Percentiles rank a stretch among this genome's conserved stretches.
Evolutionary conservation across 2,888 invertebrate genomes (phyloP).

Genomic region (Lepeophtheirus nordmannii): DNA sequence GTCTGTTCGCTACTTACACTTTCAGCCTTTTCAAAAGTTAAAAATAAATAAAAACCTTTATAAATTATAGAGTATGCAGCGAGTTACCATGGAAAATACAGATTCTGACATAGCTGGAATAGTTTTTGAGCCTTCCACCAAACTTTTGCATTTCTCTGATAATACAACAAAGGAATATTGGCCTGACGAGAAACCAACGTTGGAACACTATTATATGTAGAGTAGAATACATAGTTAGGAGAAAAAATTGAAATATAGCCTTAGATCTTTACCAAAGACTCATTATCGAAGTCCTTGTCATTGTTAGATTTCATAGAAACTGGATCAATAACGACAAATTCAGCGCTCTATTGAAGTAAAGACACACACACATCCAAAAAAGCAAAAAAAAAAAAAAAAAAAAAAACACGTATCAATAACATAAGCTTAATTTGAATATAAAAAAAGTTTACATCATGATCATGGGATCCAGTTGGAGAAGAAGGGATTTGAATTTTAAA

Average conservation of each 20-base stretch:
- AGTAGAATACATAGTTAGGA: too few species aligned
- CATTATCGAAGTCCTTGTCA: too few species aligned
- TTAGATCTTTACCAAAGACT: too few species aligned
- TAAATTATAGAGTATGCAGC: background rate
- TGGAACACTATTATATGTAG: too few species aligned
- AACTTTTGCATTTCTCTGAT: background rate
- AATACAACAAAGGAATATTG: background rate
- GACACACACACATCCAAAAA: too few species aligned
- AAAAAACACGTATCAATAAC: too few species aligned
- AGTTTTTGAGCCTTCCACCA: background rate
- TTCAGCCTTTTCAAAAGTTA: background rate
- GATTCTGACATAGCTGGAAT: background rate
- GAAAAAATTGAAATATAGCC: too few species aligned
- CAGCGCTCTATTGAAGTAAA: background rate
- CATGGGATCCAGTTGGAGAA: background rate
- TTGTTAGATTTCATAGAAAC: background rate
- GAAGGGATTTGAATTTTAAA: background rate
- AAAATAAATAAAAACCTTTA: background rate
- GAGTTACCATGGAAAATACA: background rate
- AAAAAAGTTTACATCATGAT: background rate
- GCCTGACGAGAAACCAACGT: too few species aligned
- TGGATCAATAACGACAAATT: background rate
- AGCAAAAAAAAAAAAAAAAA: too few species aligned
- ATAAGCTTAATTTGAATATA: background rate
- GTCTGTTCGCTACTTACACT: background rate